Evolutionary conservation across 2,888 invertebrate species (phyloP).

Genomic region (Lasioglossum morio): DNA sequence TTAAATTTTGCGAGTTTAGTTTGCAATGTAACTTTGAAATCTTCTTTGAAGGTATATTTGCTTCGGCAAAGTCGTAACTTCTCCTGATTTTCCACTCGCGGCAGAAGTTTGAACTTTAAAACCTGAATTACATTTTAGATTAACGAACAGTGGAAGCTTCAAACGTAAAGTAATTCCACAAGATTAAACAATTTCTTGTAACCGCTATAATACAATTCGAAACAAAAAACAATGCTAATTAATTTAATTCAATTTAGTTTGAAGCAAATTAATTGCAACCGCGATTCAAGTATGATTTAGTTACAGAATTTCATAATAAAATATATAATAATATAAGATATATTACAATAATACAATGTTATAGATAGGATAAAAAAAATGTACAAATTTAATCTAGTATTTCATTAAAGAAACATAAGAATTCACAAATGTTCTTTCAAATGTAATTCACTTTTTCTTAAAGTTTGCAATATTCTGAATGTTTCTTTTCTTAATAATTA

Average conservation of each 20-base stretch:
- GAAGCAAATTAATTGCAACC: background rate
- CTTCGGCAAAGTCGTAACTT: background rate
- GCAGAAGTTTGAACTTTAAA: conserved; percentile 3
- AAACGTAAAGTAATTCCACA: background rate
- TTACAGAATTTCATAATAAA: background rate
- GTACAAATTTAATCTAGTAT: background rate
- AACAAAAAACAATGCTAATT: background rate
- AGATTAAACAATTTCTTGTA: background rate
- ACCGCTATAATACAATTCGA: background rate
- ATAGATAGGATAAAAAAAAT: background rate
- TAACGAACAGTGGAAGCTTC: background rate
- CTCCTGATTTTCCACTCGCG: background rate
- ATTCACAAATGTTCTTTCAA: background rate
- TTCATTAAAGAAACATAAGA: background rate
- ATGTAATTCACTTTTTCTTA: too few relatives aligned
- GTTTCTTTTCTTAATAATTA: too few relatives aligned
- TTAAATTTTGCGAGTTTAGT: background rate
- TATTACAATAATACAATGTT: background rate
- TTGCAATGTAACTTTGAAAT: background rate
- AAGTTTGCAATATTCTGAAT: too few relatives aligned
- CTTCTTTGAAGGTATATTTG: conserved; percentile 7
- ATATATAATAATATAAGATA: too few relatives aligned
- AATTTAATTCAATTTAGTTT: background rate
- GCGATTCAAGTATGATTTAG: background rate
- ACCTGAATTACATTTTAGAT: background rate